These are phyloP conservation scores for Melanaphis sacchari DNA, from an alignment of 1,140 invertebrate species.

Conservation along the genomic window DNA sequence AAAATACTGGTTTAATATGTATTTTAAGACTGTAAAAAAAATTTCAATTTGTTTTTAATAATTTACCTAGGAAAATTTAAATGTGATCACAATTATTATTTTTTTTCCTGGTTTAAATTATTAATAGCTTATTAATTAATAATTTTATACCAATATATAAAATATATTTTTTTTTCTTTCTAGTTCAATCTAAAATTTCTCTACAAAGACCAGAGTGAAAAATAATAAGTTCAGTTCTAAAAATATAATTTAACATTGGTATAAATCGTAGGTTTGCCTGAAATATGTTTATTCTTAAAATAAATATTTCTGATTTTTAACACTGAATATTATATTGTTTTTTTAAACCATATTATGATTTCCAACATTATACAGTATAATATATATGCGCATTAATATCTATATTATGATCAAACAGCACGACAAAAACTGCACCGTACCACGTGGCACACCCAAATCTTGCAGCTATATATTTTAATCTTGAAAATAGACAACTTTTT, in stretches of 20 bases:
- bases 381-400: neutral
- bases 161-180: neutral
- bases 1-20: neutral
- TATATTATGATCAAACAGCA: neutral
- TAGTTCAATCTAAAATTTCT: neutral
- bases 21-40: neutral
- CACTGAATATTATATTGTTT: neutral
- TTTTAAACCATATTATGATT: neutral
- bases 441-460: neutral
- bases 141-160: too few relatives aligned
- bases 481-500: neutral
- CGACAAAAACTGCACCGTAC: neutral
- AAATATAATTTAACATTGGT: too few relatives aligned
- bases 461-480: neutral
- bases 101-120: too few relatives aligned
- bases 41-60: neutral
- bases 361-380: neutral
- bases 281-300: neutral
- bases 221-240: too few relatives aligned
- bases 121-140: too few relatives aligned
- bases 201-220: neutral
- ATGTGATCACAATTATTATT: neutral
- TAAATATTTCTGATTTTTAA: neutral
- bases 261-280: neutral
- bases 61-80: neutral